A percentile compares a stretch with the other conserved stretches of the same genome.
Evolutionary conservation across 1,140 invertebrate genomes (phyloP).

Genomic region (Heliconius congener): DNA sequence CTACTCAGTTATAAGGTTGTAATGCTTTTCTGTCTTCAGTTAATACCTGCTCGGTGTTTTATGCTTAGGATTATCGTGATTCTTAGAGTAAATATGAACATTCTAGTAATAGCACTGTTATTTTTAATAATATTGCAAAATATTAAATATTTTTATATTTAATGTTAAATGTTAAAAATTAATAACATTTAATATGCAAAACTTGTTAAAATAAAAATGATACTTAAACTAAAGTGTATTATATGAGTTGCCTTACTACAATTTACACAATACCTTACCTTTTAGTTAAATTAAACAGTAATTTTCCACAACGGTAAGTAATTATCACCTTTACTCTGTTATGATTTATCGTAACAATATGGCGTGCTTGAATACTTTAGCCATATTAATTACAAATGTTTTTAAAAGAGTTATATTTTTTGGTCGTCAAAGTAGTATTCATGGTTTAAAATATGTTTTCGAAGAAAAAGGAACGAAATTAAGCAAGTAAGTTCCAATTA

Average conservation of each 20-base stretch:
- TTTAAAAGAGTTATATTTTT: conserved; percentile 37
- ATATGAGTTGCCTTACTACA: not conserved
- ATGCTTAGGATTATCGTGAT: not conserved
- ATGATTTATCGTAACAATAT: conserved; percentile 5
- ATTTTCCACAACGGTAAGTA: not conserved
- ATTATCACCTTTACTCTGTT: conserved; percentile 12
- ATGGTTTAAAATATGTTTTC: conserved; percentile 52
- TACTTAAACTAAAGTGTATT: not conserved
- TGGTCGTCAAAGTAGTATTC: conserved; percentile 50
- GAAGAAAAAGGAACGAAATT: conserved; percentile 29
- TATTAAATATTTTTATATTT: too few relatives aligned
- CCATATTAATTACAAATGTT: not conserved
- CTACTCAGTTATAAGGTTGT: not conserved
- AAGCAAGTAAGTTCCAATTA: conserved; percentile 38
- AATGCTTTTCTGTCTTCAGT: not conserved
- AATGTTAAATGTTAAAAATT: too few relatives aligned
- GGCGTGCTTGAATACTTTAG: conserved; percentile 3
- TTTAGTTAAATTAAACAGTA: conserved; percentile 22
- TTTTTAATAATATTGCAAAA: too few relatives aligned
- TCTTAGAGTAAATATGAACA: not conserved
- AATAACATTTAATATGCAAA: not conserved
- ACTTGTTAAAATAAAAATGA: not conserved
- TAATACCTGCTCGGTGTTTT: not conserved
- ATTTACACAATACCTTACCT: not conserved
- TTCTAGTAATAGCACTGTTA: too few relatives aligned